A percentile compares a stretch with the other conserved stretches of the same genome.
These are phyloP conservation scores for Silurus meridionalis DNA, from an alignment of 2,113 vertebrate species.

Conservation along the genomic window DNA sequence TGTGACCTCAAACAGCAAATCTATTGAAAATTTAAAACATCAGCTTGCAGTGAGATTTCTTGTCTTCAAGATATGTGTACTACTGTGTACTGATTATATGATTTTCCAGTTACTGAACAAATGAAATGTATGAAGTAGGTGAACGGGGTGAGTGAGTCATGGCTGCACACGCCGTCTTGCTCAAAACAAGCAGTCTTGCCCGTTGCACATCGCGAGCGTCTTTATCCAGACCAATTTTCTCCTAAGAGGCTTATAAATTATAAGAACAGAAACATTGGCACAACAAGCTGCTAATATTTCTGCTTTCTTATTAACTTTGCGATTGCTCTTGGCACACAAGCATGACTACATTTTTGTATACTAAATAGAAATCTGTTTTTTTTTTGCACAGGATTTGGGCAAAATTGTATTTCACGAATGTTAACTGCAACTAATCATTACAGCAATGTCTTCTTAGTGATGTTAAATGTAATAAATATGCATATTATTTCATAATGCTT, in stretches of 20 bases:
- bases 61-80: not conserved
- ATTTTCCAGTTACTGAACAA: not conserved
- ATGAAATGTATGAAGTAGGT: not conserved
- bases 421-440: too few species aligned
- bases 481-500: not conserved
- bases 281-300: not conserved
- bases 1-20: not conserved
- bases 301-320: not conserved
- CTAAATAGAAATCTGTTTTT: not conserved
- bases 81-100: not conserved
- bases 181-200: not conserved
- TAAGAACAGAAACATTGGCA: not conserved
- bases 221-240: not conserved
- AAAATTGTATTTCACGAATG: not conserved
- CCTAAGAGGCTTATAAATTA: not conserved
- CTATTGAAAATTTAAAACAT: not conserved
- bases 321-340: too few species aligned
- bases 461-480: not conserved
- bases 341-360: not conserved
- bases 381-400: not conserved
- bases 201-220: not conserved
- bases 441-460: not conserved
- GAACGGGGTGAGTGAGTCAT: not conserved
- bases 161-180: not conserved
- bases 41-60: not conserved